Evolutionary conservation across 2,888 invertebrate species (phyloP).

Genomic region (Lymantria dispar): DNA sequence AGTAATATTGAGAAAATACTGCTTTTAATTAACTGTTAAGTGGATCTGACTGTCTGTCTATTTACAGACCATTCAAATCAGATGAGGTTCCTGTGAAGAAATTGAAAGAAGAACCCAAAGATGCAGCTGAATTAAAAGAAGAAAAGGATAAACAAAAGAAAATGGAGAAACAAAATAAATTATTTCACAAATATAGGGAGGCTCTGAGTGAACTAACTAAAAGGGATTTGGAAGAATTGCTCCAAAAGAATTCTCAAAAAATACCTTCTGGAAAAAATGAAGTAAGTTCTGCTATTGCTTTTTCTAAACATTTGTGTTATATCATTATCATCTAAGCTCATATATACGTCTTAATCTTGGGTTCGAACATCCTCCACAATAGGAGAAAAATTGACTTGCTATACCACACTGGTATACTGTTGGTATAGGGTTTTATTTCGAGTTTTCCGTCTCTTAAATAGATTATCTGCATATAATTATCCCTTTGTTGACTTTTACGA

Average conservation of each 20-base stretch:
- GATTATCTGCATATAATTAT: too few species aligned
- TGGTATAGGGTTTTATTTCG: too few species aligned
- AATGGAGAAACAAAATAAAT: slow-evolving; percentile 88
- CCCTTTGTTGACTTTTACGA: too few species aligned
- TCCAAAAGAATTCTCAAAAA: slow-evolving; percentile 88
- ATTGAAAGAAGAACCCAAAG: slow-evolving; percentile 84
- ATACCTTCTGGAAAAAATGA: slow-evolving; percentile 85
- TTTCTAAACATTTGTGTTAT: too few species aligned
- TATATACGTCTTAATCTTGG: too few species aligned
- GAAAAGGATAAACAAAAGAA: slow-evolving; percentile 81
- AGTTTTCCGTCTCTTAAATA: too few species aligned
- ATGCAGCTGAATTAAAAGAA: slow-evolving; percentile 70
- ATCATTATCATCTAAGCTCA: too few species aligned
- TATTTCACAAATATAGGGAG: slow-evolving; percentile 61
- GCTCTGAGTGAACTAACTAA: slow-evolving; percentile 79
- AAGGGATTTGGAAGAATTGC: slow-evolving; percentile 82
- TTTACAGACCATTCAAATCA: slow-evolving; percentile 48
- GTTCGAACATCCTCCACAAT: too few species aligned
- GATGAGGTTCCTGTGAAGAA: slow-evolving; percentile 87
- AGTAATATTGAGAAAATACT: too few species aligned
- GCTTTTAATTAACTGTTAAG: too few species aligned
- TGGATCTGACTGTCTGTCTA: neutral
- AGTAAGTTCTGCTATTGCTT: slow-evolving; percentile 64
- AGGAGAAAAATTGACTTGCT: too few species aligned
- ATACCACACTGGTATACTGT: too few species aligned